These are phyloP conservation scores for Anthonomus grandis DNA, from an alignment of 1,140 invertebrate genomes.

Conservation along the genomic window DNA sequence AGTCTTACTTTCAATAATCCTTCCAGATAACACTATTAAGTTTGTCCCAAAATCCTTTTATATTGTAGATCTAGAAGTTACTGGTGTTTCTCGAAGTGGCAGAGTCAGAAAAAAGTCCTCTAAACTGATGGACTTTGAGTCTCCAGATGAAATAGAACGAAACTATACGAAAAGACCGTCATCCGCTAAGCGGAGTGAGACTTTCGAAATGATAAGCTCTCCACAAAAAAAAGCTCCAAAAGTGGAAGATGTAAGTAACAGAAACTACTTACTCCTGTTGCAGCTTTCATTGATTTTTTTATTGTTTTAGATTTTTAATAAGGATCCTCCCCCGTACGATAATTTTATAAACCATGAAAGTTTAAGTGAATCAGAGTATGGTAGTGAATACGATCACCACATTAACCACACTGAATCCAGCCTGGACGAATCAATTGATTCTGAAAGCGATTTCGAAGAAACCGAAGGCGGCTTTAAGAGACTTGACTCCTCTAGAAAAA, in stretches of 20 bases:
- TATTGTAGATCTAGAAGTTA: slow-evolving; percentile 71
- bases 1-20: no score
- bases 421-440: slow-evolving; percentile 49
- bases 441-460: slow-evolving; percentile 51
- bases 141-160: slow-evolving; percentile 71
- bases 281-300: background rate
- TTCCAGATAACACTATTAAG: no score
- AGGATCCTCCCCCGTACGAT: slow-evolving; percentile 47
- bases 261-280: background rate
- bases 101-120: slow-evolving; percentile 91
- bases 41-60: no score
- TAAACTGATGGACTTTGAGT: slow-evolving; percentile 90
- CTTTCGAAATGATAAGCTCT: slow-evolving; percentile 42
- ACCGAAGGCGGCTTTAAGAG: slow-evolving; percentile 53
- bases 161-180: slow-evolving; percentile 50
- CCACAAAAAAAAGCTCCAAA: slow-evolving; percentile 20
- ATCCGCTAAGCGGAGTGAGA: slow-evolving; percentile 47
- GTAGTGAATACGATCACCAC: slow-evolving; percentile 46
- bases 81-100: slow-evolving; percentile 81
- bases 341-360: slow-evolving; percentile 50
- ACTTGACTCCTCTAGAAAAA: slow-evolving; percentile 62
- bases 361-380: slow-evolving; percentile 44
- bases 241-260: slow-evolving; percentile 21
- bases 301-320: slow-evolving; percentile 27
- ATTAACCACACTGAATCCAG: slow-evolving; percentile 40